These are phyloP conservation scores for Chamaea fasciata DNA, from an alignment of 2,113 vertebrate species.

Conservation along the genomic window DNA sequence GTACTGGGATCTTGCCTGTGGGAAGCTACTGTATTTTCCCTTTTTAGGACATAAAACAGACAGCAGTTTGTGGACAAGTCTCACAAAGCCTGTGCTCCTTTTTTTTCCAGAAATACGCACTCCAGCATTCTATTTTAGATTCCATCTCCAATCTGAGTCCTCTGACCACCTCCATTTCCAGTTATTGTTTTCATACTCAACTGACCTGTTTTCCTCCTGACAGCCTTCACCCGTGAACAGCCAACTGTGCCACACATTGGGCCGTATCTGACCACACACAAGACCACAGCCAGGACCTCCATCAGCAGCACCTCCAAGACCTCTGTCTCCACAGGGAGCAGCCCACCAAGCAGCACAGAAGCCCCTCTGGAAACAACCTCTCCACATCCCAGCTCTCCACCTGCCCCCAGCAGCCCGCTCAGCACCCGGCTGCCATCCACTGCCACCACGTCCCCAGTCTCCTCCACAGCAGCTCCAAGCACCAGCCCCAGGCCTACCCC, in stretches of 20 bases:
- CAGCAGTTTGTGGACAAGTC: too few species aligned
- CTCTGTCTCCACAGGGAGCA: not conserved
- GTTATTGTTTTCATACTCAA: too few species aligned
- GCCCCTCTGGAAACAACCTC: not conserved
- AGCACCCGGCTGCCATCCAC: not conserved
- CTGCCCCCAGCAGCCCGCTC: not conserved
- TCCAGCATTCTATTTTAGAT: too few species aligned
- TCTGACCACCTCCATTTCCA: too few species aligned
- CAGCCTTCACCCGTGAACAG: not conserved
- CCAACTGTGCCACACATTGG: not conserved
- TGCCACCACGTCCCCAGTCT: not conserved
- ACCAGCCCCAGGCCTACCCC: not conserved
- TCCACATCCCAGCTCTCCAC: fast-evolving
- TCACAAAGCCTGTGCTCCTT: too few species aligned
- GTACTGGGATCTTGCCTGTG: too few species aligned
- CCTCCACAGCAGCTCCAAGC: not conserved
- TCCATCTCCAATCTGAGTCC: too few species aligned
- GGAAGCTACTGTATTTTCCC: too few species aligned
- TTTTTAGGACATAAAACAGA: too few species aligned
- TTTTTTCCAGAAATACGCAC: too few species aligned
- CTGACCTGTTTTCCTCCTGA: fast-evolving
- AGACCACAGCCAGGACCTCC: not conserved
- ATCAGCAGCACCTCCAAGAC: not conserved
- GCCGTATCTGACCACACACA: fast-evolving
- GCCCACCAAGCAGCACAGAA: too few species aligned